These are phyloP conservation scores for Pipra filicauda DNA, from an alignment of 2,113 vertebrate genomes.

Conservation along the genomic window DNA sequence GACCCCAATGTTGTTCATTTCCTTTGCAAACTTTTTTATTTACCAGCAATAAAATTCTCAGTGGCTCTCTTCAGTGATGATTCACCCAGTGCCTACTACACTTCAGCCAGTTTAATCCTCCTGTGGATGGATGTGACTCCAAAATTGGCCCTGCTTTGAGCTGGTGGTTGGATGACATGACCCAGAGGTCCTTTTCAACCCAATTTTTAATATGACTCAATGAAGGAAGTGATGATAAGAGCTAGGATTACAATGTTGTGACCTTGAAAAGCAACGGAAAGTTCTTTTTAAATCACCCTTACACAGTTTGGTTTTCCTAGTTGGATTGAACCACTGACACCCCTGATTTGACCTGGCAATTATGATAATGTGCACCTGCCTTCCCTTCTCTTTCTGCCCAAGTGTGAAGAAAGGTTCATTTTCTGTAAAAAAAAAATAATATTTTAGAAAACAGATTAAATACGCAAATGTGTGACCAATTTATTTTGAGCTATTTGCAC, in stretches of 20 bases:
- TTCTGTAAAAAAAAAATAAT: not conserved
- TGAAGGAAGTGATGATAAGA: not conserved
- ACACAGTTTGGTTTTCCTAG: not conserved
- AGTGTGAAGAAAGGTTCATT: constrained; percentile 6
- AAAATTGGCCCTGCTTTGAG: not conserved
- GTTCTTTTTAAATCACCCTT: not conserved
- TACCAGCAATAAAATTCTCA: not conserved
- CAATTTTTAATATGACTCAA: not conserved
- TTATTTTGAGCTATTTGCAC: constrained; percentile 27
- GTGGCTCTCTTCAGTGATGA: not conserved
- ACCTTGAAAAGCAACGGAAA: not conserved
- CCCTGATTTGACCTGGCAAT: not conserved
- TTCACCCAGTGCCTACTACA: not conserved
- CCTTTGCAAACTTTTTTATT: not conserved
- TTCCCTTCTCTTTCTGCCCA: not conserved
- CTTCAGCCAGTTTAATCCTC: not conserved
- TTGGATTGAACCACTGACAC: not conserved
- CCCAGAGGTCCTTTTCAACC: not conserved
- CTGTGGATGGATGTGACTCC: not conserved
- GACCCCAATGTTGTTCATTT: not conserved
- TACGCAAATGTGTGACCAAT: constrained; percentile 45
- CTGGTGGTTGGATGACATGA: not conserved
- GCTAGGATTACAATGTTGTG: not conserved
- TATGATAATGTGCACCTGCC: not conserved
- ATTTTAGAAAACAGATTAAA: constrained; percentile 50